A percentile compares a stretch with the other conserved stretches of the same genome.
These are phyloP conservation scores for Argyrosomus regius DNA, from an alignment of 2,797 vertebrate species.

Conservation along the genomic window DNA sequence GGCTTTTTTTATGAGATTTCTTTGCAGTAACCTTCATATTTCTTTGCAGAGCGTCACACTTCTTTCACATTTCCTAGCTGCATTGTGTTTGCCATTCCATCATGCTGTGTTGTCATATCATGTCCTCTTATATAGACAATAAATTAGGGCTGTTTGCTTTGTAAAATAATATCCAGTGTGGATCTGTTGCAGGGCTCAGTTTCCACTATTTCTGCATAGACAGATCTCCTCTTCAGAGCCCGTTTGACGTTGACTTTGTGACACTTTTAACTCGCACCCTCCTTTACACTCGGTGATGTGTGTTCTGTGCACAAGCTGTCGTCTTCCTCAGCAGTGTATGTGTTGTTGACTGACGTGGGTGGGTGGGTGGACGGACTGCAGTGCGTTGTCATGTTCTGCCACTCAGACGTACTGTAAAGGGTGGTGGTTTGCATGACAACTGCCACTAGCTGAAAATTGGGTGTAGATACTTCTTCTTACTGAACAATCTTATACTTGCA, in stretches of 20 bases:
- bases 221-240: constrained; percentile 5
- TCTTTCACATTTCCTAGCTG: neutral
- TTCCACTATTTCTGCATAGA: neutral
- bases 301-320: constrained; percentile 55
- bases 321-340: constrained; percentile 17
- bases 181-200: neutral
- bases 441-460: constrained; percentile 33
- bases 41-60: neutral
- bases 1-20: neutral
- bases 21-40: neutral
- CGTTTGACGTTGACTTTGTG: constrained; percentile 13
- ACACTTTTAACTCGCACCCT: constrained; percentile 29
- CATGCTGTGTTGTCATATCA: neutral
- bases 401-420: constrained; percentile 24
- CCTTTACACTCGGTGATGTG: constrained; percentile 25
- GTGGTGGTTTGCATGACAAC: constrained; percentile 20
- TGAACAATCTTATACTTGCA: constrained; percentile 15
- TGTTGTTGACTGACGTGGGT: constrained; percentile 35
- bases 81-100: neutral
- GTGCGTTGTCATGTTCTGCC: constrained; percentile 17
- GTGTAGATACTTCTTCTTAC: constrained; percentile 32
- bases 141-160: neutral
- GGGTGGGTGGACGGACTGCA: constrained; percentile 33
- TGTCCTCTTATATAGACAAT: neutral
- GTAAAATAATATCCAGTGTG: neutral